Percentiles rank a stretch among this genome's conserved stretches.
Conservation (phyloP, 1,140 invertebrate genomes). For the Samia ricini region DNA sequence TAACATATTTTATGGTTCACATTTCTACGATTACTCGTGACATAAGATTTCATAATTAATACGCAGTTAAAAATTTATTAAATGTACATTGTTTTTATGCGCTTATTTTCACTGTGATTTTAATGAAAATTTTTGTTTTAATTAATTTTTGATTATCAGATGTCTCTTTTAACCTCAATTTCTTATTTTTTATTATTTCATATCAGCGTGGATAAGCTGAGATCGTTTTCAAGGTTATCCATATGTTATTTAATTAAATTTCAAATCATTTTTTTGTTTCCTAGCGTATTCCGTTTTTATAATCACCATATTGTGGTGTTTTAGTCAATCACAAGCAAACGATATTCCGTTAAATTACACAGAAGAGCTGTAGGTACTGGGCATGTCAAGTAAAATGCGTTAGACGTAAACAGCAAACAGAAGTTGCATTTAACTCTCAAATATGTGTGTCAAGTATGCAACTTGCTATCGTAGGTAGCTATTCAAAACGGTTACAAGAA, state of each 20-base stretch:
- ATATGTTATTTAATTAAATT: not conserved
- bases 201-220: no score
- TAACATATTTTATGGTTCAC: no score
- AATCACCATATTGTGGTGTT: not conserved
- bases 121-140: no score
- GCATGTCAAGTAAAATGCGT: conserved; percentile 15
- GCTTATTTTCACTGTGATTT: no score
- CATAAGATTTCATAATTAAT: no score
- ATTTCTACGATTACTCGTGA: no score
- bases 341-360: not conserved
- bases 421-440: conserved; percentile 18
- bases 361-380: not conserved
- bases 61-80: no score
- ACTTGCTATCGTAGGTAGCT: not conserved
- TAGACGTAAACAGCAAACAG: conserved; percentile 17
- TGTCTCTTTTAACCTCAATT: no score
- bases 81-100: no score
- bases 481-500: not conserved
- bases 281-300: not conserved
- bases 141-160: no score
- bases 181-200: no score
- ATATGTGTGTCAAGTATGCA: conserved; percentile 25
- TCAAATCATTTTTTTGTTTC: not conserved
- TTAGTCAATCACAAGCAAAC: not conserved
- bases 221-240: no score